Evolutionary conservation across 2,797 vertebrate genomes (phyloP).

Genomic region (Pygocentrus nattereri): DNA sequence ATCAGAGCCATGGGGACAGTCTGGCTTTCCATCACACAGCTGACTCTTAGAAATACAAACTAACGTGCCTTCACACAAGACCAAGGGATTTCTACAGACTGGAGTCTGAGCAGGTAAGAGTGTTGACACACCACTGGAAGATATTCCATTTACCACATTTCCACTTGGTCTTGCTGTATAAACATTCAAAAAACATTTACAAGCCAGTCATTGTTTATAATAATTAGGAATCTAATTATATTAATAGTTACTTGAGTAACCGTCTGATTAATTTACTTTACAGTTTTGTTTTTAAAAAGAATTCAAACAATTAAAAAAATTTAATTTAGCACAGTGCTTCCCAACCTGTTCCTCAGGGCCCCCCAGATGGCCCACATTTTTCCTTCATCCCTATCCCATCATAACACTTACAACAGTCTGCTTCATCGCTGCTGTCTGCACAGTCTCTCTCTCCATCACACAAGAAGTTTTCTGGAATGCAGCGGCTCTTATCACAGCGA

Average conservation of each 20-base stretch:
- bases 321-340: no score
- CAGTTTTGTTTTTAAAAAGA: no score
- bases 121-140: constrained; percentile 56
- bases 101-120: constrained; percentile 57
- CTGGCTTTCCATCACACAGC: constrained; percentile 77
- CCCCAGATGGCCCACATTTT: no score
- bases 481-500: constrained; percentile 75
- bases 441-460: constrained; percentile 89
- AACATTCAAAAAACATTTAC: no score
- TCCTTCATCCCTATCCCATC: background rate
- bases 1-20: constrained; percentile 84
- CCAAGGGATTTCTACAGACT: constrained; percentile 71
- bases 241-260: no score
- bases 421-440: constrained; percentile 76
- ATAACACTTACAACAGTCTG: constrained; percentile 74
- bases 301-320: no score
- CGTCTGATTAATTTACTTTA: no score
- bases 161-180: background rate
- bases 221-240: no score
- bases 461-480: constrained; percentile 62
- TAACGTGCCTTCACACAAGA: constrained; percentile 75
- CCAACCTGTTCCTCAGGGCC: no score
- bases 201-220: no score
- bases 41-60: constrained; percentile 73
- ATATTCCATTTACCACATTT: background rate